Base-by-base conservation (phyloP, 2,113 vertebrate genomes). In the Oncorhynchus keta region DNA sequence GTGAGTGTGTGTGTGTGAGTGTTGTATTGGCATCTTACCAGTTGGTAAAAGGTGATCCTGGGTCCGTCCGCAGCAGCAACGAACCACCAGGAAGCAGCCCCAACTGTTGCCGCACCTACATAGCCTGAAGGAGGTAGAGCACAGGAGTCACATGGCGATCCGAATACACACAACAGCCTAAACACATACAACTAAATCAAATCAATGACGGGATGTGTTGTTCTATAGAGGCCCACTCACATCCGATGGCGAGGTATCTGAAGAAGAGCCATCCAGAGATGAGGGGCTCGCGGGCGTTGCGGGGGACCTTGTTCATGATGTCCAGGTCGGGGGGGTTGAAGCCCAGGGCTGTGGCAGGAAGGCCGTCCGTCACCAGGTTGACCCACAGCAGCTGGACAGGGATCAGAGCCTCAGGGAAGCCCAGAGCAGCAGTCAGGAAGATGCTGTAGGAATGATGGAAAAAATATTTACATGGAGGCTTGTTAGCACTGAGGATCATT, bases 201-300 rank as follows among this genome's bases (percentile, higher is more conserved):
- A 55, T 18, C 51, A 55, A 55, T 4, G 51, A 55, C 5, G 16
- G n/a, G 22, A 13, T 62, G 39, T 28, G 45, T 28, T 5, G 12
- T 5, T 35, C 20, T 24, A 3, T 26, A 32, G 26, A 14, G 5
- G 3, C 1, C 22, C 22, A 26, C 97, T 98, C 83, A 99, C 98
- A 97, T 91, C 97, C 98, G 81, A 99, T 99, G 28, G 95, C 93
- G 30, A 99, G 92, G 89, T 99, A 99, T 86, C 98, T 96, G 93
- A 99, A 99, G 89, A 99, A 99, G 77, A 99, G 97, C 98, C 98
- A 99, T 4, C 97, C 97, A 0, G 96, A 98, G 92, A 99, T 99
- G 16, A 99, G 93, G 1, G 98, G 97, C 83, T 99, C 97, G 3
- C 97, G 97, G 16, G 98, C 97, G 72, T 98, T 99, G 80, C 97